Evolutionary conservation across 2,888 invertebrate genomes (phyloP).

Genomic region (Lasioglossum vierecki): DNA sequence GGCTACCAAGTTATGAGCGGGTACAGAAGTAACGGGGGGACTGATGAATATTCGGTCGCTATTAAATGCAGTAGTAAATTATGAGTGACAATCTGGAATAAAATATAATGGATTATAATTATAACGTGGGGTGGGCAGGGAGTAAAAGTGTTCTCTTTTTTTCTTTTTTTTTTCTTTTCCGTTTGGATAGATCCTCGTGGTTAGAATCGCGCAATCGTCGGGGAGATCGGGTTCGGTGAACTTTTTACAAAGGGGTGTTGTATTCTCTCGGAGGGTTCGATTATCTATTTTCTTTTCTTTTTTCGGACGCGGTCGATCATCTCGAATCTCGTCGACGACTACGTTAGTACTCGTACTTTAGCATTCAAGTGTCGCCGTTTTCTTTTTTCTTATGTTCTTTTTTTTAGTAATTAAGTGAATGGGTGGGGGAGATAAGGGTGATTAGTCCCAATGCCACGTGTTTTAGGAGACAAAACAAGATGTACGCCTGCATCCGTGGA

Average conservation of each 20-base stretch:
- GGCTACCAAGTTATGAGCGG: constrained; percentile 72
- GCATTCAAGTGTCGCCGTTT: constrained; percentile 53
- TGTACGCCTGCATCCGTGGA: constrained; percentile 40
- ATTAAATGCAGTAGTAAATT: constrained; percentile 77
- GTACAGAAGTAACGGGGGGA: constrained; percentile 72
- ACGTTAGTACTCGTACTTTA: constrained; percentile 56
- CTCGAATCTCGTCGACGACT: constrained; percentile 63
- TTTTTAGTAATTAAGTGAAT: background rate
- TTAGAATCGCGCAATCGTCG: background rate
- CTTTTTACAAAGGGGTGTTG: background rate
- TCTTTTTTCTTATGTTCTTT: background rate
- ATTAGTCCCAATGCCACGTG: constrained; percentile 60
- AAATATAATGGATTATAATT: constrained; percentile 82
- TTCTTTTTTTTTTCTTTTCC: background rate
- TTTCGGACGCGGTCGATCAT: constrained; percentile 30
- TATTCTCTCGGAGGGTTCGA: background rate
- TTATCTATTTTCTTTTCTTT: background rate
- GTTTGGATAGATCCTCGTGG: background rate
- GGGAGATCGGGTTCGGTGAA: background rate
- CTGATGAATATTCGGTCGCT: constrained; percentile 71
- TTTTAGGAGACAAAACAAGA: constrained; percentile 36
- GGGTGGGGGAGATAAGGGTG: constrained; percentile 6
- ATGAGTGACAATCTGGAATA: constrained; percentile 83
- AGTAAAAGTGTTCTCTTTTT: background rate
- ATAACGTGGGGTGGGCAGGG: constrained; percentile 70